phyloP scores from a whole-genome alignment of 1,140 invertebrate genomes.

The Phocides pigmalion region DNA sequence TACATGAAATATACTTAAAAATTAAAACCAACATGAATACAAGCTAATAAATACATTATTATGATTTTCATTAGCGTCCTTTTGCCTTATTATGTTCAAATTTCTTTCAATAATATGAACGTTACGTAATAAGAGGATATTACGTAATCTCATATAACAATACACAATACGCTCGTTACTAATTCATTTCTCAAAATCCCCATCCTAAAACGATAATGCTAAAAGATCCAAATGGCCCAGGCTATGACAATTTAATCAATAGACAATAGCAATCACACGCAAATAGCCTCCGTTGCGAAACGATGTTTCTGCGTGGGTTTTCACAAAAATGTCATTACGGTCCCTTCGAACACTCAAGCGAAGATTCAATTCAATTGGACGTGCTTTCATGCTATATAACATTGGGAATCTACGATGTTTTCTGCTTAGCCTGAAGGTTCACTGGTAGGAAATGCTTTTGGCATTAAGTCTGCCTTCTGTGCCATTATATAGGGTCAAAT shows the following conservation, averaged over 20 bases:
- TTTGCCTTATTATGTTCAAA: too few species aligned
- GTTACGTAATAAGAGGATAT: background rate
- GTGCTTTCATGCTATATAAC: constrained; percentile 15
- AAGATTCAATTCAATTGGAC: constrained; percentile 46
- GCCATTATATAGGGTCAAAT: too few species aligned
- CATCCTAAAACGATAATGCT: constrained; percentile 27
- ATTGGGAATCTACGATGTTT: background rate
- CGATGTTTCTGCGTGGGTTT: constrained; percentile 33
- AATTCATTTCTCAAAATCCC: constrained; percentile 17
- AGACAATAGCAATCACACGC: constrained; percentile 34
- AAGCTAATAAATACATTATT: too few species aligned
- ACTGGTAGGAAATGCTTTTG: too few species aligned
- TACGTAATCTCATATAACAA: background rate
- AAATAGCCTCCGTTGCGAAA: constrained; percentile 35
- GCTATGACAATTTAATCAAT: constrained; percentile 38
- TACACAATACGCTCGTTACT: background rate
- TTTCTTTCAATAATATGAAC: too few species aligned
- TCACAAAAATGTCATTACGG: constrained; percentile 40
- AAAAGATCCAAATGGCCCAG: constrained; percentile 23
- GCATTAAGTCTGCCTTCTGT: too few species aligned
- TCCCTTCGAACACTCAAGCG: constrained; percentile 31
- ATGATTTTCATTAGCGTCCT: too few species aligned
- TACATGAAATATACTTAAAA: too few species aligned
- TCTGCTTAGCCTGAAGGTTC: too few species aligned
- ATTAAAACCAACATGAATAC: too few species aligned